These are phyloP conservation scores for Hyperoplus immaculatus DNA, from an alignment of 2,797 vertebrate species.

Conservation along the genomic window DNA sequence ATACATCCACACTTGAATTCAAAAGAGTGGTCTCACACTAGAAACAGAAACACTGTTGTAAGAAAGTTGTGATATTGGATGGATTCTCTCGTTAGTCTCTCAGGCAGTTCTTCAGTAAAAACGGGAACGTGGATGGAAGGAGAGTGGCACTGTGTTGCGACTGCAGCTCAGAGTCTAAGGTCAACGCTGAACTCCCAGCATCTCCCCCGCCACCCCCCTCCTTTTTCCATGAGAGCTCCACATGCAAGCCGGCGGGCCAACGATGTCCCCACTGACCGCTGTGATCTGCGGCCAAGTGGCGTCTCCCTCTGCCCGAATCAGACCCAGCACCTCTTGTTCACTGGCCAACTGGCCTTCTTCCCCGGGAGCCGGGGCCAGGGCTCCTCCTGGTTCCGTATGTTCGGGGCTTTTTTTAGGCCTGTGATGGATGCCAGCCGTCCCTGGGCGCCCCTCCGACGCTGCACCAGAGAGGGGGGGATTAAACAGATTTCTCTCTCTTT, in stretches of 20 bases:
- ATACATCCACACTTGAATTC: constrained; percentile 64
- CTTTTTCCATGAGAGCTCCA: constrained; percentile 78
- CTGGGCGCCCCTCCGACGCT: constrained; percentile 79
- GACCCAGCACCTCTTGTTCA: constrained; percentile 85
- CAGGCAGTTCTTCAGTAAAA: constrained; percentile 18
- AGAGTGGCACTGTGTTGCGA: constrained; percentile 55
- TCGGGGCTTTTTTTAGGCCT: constrained; percentile 84
- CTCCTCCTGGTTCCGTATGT: constrained; percentile 88
- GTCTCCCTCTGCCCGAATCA: constrained; percentile 84
- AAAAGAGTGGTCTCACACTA: constrained; percentile 58
- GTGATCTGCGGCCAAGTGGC: constrained; percentile 88
- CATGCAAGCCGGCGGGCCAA: constrained; percentile 74
- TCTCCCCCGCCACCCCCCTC: constrained; percentile 42
- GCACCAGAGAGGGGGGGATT: constrained; percentile 82
- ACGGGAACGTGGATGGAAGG: constrained; percentile 44
- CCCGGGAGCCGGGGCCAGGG: constrained; percentile 79
- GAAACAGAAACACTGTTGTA: constrained; percentile 33
- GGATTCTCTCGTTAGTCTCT: constrained; percentile 30
- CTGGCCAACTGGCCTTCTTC: constrained; percentile 86
- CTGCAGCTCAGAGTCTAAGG: constrained; percentile 77
- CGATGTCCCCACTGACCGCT: constrained; percentile 85
- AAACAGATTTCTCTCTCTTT: constrained; percentile 77
- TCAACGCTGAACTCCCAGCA: constrained; percentile 78
- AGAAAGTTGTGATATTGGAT: constrained; percentile 35
- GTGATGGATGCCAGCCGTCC: constrained; percentile 83